These are phyloP conservation scores for Meandrina meandrites DNA, from an alignment of 92 coral and sea anemone genomes.

Conservation along the genomic window DNA sequence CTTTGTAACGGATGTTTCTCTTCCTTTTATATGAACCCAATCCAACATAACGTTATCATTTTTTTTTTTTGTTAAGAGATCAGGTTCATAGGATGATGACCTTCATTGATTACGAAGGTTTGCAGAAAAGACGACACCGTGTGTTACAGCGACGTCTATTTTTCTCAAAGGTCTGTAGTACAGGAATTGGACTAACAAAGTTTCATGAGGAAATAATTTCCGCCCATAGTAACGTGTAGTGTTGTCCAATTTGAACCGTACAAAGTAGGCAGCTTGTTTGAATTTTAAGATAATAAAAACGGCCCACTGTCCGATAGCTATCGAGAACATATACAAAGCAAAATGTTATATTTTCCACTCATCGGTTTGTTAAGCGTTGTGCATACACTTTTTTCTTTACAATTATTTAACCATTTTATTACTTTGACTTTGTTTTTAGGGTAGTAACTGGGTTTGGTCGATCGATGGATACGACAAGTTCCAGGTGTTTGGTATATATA, in stretches of 20 bases:
- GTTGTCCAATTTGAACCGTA: background rate
- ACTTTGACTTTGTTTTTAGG: slow-evolving; percentile 30
- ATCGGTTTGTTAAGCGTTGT: too few relatives aligned
- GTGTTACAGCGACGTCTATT: slow-evolving; percentile 37
- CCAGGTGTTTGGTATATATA: slow-evolving; percentile 50
- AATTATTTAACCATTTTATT: background rate
- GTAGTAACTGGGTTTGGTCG: slow-evolving; percentile 60
- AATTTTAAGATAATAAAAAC: slow-evolving; percentile 1
- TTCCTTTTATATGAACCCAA: too few relatives aligned
- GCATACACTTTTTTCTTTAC: background rate
- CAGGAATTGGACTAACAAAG: background rate
- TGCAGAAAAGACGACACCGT: slow-evolving; percentile 34
- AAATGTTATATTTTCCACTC: too few relatives aligned
- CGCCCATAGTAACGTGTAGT: slow-evolving; percentile 1
- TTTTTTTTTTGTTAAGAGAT: slow-evolving; percentile 28
- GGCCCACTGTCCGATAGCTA: too few relatives aligned
- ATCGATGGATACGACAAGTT: slow-evolving; percentile 52
- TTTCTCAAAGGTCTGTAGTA: slow-evolving; percentile 42
- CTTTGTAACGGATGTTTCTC: too few relatives aligned
- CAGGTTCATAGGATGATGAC: slow-evolving; percentile 46
- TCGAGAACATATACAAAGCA: too few relatives aligned
- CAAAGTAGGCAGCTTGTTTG: background rate
- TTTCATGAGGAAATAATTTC: background rate
- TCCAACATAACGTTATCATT: slow-evolving; percentile 5
- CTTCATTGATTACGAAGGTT: slow-evolving; percentile 33